Evolutionary conservation across 2,888 invertebrate species (phyloP).

Genomic region (Dorcus hopei): DNA sequence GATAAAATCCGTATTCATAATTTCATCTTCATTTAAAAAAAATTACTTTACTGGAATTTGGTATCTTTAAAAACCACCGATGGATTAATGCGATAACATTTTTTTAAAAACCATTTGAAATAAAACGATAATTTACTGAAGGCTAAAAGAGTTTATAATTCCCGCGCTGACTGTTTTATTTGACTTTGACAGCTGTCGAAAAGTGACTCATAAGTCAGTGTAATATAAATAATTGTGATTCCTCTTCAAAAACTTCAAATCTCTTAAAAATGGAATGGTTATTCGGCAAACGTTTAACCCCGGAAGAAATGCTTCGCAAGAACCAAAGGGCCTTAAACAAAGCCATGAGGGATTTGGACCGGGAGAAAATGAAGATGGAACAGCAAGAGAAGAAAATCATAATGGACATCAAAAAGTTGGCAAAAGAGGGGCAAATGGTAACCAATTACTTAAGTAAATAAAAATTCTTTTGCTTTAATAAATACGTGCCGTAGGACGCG

Average conservation of each 20-base stretch:
- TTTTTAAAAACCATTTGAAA: too few relatives aligned
- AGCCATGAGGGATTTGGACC: slow-evolving; percentile 96
- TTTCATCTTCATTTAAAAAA: too few relatives aligned
- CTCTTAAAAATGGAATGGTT: slow-evolving; percentile 77
- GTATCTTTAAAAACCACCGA: too few relatives aligned
- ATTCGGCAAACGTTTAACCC: slow-evolving; percentile 93
- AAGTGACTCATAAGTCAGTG: too few relatives aligned
- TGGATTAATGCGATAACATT: too few relatives aligned
- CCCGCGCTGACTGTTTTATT: too few relatives aligned
- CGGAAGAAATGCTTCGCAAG: slow-evolving; percentile 97
- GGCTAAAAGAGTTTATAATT: too few relatives aligned
- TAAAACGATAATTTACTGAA: too few relatives aligned
- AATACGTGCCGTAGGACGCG: slow-evolving; percentile 70
- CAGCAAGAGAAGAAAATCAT: slow-evolving; percentile 99
- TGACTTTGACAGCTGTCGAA: too few relatives aligned
- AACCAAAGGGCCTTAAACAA: slow-evolving; percentile 97
- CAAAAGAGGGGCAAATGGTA: slow-evolving; percentile 98
- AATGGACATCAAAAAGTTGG: slow-evolving; percentile 96
- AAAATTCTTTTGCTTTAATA: not conserved
- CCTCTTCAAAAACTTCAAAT: too few relatives aligned
- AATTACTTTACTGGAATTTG: too few relatives aligned
- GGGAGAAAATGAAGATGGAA: slow-evolving; percentile 93
- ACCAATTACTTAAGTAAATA: slow-evolving; percentile 13
- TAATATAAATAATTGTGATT: too few relatives aligned
- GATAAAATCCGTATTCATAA: slow-evolving; percentile 9